Evolutionary conservation across 2,113 vertebrate species (phyloP), one percentile per base, ranked within the genome.

Genomic region (Labrus mixtus): DNA sequence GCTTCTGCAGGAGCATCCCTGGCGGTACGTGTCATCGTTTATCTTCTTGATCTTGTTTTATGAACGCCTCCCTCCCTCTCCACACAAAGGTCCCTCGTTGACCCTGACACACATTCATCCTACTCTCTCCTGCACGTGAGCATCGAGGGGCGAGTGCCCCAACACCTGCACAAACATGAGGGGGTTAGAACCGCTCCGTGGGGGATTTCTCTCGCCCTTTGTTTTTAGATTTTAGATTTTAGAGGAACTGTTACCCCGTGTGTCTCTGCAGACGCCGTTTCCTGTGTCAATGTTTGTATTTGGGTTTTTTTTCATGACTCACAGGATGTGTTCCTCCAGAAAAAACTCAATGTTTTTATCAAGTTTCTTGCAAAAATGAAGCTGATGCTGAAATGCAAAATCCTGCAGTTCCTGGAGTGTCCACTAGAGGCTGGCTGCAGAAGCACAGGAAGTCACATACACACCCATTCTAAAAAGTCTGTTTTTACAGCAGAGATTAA

Each of bases 121-220:
- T 39, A 25, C 33, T 56, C 3, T 56, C 3, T 3, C 5, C 62
- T 10, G 15, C 66, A 60, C 6, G n/a, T 61, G 55, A 60, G n/a
- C 43, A 29, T 56, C 36, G 6, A 0, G 66, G 20, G 64, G 50
- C 59, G 43, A 61, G 62, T 16, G 16, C 66, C 45, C 4, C 55
- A 37, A 60, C 81, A 79, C 78, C 78, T 81, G 67, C 46, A 59
- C 25, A 81, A 81, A 84, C 87, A 82, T 2, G 1, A 10, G 10
- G 25, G 17, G 4, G 43, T 41, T 25, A 20, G 29, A 33, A 66
- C 56, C 29, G 46, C 61, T 55, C 45, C 60, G 37, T 29, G 57
- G 41, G 39, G 39, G 17, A 65, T 51, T 70, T 43, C 64, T 63
- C 50, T 6, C 15, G 7, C 17, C 17, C 20, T 56, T 4, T 5